These are phyloP conservation scores for Sardinella longiceps DNA, from an alignment of 2,797 vertebrate species.

Conservation along the genomic window DNA sequence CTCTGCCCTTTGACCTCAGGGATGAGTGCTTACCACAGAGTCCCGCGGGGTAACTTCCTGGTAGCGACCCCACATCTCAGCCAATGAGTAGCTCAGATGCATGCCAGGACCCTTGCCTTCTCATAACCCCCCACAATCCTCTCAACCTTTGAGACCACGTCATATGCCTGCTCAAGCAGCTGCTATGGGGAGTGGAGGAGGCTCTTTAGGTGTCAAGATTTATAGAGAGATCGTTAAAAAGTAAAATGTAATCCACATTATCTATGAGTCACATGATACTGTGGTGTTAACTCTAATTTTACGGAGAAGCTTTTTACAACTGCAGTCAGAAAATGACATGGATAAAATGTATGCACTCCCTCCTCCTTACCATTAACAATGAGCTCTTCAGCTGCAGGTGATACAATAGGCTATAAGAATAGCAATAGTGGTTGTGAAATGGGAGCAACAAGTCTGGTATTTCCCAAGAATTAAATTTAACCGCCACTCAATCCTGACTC, in stretches of 20 bases:
- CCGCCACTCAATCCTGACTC: constrained; percentile 37
- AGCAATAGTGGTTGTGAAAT: neutral
- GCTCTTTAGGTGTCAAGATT: neutral
- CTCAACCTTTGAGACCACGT: constrained; percentile 19
- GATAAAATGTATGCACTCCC: neutral
- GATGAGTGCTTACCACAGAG: neutral
- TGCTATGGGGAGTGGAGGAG: neutral
- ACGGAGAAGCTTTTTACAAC: too few relatives aligned
- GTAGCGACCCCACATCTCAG: neutral
- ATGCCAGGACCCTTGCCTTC: neutral
- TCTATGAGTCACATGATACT: neutral
- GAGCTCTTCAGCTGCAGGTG: neutral
- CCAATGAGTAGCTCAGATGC: neutral
- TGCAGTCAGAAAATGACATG: neutral
- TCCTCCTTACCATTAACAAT: neutral
- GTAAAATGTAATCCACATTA: neutral
- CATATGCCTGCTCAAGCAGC: neutral
- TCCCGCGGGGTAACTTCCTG: constrained; percentile 9
- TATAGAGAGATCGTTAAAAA: neutral
- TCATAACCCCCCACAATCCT: neutral
- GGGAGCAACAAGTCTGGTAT: neutral
- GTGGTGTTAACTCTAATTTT: too few relatives aligned
- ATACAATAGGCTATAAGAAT: neutral
- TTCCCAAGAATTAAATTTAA: constrained; percentile 22
- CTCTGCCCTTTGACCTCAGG: constrained; percentile 9